Evolutionary conservation across 2,797 vertebrate genomes (phyloP).

Genomic region (Carduelis carduelis): DNA sequence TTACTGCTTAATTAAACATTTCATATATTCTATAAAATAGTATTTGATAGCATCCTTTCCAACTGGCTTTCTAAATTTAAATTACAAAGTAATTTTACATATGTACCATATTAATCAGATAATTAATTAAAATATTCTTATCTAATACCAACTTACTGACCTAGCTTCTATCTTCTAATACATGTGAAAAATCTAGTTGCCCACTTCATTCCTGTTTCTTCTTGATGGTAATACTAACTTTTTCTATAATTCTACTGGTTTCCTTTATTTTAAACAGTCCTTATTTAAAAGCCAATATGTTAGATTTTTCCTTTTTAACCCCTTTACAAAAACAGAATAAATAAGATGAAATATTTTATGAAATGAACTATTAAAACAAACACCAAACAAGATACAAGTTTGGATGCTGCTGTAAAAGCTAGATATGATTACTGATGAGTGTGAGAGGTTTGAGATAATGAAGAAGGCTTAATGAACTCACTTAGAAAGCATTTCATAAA

Average conservation of each 20-base stretch:
- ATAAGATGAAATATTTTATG: neutral
- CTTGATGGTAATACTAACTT: neutral
- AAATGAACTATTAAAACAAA: neutral
- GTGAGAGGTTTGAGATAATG: neutral
- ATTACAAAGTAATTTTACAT: neutral
- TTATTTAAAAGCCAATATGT: neutral
- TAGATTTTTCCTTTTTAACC: neutral
- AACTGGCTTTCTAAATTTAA: neutral
- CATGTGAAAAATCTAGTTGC: neutral
- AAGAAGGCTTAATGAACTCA: neutral
- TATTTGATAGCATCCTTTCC: neutral
- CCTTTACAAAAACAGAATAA: neutral
- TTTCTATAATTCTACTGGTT: neutral
- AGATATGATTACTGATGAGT: neutral
- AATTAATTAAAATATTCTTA: neutral
- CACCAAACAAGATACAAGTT: neutral
- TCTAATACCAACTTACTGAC: neutral
- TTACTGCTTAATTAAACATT: constrained; percentile 55
- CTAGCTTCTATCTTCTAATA: neutral
- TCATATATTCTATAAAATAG: constrained; percentile 16
- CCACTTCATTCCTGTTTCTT: neutral
- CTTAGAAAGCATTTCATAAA: neutral
- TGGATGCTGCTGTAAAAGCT: neutral
- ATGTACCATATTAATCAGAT: neutral
- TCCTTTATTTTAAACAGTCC: neutral